Evolutionary conservation across 2,888 invertebrate genomes (phyloP).

Genomic region (Abscondita cerata): DNA sequence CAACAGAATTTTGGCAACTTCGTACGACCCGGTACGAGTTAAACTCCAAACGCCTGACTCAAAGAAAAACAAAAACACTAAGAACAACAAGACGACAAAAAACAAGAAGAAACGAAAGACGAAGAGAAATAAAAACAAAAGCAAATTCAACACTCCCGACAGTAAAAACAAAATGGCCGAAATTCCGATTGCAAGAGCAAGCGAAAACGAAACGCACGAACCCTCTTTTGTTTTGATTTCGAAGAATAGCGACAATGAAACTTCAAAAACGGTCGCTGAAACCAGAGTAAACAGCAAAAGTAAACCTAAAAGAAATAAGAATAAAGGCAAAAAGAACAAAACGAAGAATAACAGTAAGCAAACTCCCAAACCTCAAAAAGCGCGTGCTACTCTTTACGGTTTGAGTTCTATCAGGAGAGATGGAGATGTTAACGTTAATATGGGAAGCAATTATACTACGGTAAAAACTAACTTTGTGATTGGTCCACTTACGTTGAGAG

Average conservation of each 20-base stretch:
- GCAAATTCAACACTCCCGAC: slow-evolving; percentile 24
- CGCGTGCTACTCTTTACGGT: slow-evolving; percentile 81
- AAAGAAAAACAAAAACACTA: slow-evolving; percentile 51
- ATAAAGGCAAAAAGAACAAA: slow-evolving; percentile 51
- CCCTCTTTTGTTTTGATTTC: slow-evolving; percentile 55
- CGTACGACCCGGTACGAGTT: slow-evolving; percentile 86
- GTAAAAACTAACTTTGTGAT: slow-evolving; percentile 83
- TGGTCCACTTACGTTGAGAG: slow-evolving; percentile 80
- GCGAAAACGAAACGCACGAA: slow-evolving; percentile 50
- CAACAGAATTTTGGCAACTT: slow-evolving; percentile 78
- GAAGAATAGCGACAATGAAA: slow-evolving; percentile 44
- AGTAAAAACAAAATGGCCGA: slow-evolving; percentile 55
- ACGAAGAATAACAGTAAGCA: slow-evolving; percentile 55
- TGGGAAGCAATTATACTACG: slow-evolving; percentile 80
- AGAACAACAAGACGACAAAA: slow-evolving; percentile 50
- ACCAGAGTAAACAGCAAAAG: slow-evolving; percentile 39
- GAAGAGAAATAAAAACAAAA: slow-evolving; percentile 18
- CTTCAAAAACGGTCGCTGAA: slow-evolving; percentile 5
- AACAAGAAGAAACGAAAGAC: slow-evolving; percentile 30
- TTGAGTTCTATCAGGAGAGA: slow-evolving; percentile 78
- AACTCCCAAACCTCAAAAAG: slow-evolving; percentile 66
- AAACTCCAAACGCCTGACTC: slow-evolving; percentile 66
- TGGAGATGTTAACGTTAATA: slow-evolving; percentile 81
- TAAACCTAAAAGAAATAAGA: slow-evolving; percentile 40
- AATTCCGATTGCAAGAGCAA: slow-evolving; percentile 49